Evolutionary conservation across 2,797 vertebrate genomes (phyloP).

Genomic region (Onychomys leucogaster): DNA sequence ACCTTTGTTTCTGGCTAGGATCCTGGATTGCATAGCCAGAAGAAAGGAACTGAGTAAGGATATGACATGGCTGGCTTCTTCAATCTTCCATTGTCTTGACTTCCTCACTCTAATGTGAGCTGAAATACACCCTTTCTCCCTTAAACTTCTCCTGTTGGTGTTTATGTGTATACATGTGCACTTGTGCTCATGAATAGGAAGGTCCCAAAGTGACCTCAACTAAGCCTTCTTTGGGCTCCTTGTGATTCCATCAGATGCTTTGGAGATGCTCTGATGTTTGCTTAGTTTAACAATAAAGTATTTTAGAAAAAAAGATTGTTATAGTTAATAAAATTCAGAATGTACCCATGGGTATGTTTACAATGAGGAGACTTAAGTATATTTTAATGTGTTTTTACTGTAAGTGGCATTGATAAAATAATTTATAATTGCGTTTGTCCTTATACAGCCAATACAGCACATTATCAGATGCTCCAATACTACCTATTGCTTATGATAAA

Average conservation of each 20-base stretch:
- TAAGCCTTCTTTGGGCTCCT: background rate
- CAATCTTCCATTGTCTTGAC: background rate
- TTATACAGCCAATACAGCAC: slow-evolving; percentile 36
- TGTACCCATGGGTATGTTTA: background rate
- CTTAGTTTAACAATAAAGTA: slow-evolving; percentile 48
- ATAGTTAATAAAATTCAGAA: slow-evolving; percentile 11
- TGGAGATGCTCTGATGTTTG: background rate
- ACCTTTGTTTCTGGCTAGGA: background rate
- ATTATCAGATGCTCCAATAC: background rate
- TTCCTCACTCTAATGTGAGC: background rate
- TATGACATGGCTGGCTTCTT: background rate
- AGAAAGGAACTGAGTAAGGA: background rate
- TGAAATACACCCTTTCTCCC: background rate
- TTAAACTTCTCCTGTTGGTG: background rate
- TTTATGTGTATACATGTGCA: background rate
- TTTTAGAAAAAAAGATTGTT: slow-evolving; percentile 26
- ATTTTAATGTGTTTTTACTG: slow-evolving; percentile 32
- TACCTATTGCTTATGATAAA: slow-evolving; percentile 27
- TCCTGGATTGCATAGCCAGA: background rate
- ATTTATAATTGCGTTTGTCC: slow-evolving; percentile 48
- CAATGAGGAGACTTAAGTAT: background rate
- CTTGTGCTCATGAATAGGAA: background rate
- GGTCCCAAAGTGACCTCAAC: background rate
- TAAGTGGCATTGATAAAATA: slow-evolving; percentile 2
- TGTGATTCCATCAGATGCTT: slow-evolving; percentile 28